phyloP scores from a whole-genome alignment of 2,888 invertebrate genomes.

The Drosophila rellima region DNA sequence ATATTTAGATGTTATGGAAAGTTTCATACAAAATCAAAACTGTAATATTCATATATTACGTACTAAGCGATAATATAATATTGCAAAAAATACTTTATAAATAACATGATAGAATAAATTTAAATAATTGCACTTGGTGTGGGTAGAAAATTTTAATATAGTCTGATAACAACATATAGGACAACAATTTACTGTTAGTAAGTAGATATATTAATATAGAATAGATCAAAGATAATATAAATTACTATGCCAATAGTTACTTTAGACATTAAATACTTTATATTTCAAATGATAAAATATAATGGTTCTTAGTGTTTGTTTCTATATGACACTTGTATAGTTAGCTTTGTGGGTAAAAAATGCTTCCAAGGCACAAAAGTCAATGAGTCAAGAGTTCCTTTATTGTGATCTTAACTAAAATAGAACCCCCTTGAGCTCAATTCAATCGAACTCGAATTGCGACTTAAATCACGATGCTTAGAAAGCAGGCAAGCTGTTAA shows the following conservation, averaged over 20 bases:
- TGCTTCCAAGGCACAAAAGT: conserved; percentile 20
- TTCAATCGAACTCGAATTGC: conserved; percentile 1
- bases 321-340: not conserved
- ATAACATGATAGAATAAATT: not conserved
- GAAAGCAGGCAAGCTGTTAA: conserved; percentile 62
- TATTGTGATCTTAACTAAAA: conserved; percentile 48
- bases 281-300: not conserved
- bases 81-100: not conserved
- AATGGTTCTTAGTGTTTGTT: not conserved
- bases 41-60: no score
- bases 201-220: no score
- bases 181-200: no score
- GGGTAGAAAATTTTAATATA: not conserved
- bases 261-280: no score
- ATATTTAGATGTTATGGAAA: not conserved
- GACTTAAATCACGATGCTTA: conserved; percentile 34
- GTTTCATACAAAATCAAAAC: not conserved
- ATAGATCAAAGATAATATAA: no score
- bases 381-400: conserved; percentile 43
- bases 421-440: conserved; percentile 40
- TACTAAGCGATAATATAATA: no score
- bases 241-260: no score
- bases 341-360: conserved; percentile 14
- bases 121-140: not conserved
- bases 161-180: no score